Evolutionary conservation across 1,140 invertebrate species (phyloP), one percentile per base, ranked within the genome.

Genomic region (Aethina tumida): DNA sequence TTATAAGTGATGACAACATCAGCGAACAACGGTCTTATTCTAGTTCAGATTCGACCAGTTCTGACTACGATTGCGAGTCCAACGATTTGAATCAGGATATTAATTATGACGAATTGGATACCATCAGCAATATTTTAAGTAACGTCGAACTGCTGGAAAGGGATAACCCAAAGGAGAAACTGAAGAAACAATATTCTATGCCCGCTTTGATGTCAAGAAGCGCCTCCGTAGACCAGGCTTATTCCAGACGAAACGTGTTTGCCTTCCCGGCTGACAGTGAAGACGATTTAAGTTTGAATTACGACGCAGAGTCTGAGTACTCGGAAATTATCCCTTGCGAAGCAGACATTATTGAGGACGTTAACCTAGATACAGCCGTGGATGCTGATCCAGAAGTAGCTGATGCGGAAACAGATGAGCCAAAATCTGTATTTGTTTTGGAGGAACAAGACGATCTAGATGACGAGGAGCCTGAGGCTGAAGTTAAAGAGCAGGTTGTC

Each of bases 111-210:
- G n/a, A n/a, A n/a, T 17, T 49, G 8, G 47, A 49, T 18, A 73
- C 62, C 21, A 66, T 71, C 3, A 72, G 68, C 46, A 66, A 66
- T 29, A 63, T 73, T 34, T 64, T 73, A 3, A 63, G 66, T 45
- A 68, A 67, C 13, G 66, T 74, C 6, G 43, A 54, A 35, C 47
- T 42, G 24, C 15, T 50, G 20, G 47, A 53, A 35, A 36, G 34
- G 13, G 41, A 33, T 26, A 17, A 45, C n/a, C 35, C 31, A 16
- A 39, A 26, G 25, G 24, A 28, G 22, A 13, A 15, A 8, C 39
- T 47, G 20, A 27, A 40, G 19, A 53, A 53, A 29, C 50, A 53
- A 24, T 38, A 39, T 13, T 53, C 50, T 21, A 21, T 53, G 30
- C 47, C 50, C 14, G 19, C 47, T 22, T 31, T 53, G 8, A 32